Base-by-base conservation (phyloP, 2,113 vertebrate genomes). In the Thomomys bottae region DNA sequence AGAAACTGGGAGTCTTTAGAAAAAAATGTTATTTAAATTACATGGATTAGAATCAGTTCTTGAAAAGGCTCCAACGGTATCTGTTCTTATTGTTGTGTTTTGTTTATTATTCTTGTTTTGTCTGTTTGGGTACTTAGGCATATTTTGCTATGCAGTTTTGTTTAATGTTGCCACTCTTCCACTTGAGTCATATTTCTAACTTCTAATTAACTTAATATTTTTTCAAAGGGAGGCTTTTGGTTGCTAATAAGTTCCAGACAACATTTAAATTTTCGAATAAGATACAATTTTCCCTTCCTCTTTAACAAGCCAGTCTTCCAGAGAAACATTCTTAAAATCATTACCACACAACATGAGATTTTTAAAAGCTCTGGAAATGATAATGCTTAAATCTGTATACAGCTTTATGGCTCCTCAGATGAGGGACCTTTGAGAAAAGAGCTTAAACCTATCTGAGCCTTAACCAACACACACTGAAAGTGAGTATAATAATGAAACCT, bases 251-350 rank as follows among this genome's bases (percentile, higher is more conserved):
- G 17, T 88, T 73, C 34, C 73, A n/a, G 18, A 36, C 0, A 67
- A 15, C 80, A 59, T 83, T 82, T 68, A 75, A n/a, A 54, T 78
- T 76, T 67, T 87, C 70, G 0, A 84, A 38, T 66, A 77, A 87
- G 86, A 92, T 61, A 67, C 36, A 2, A 20, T 70, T 80, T 70
- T 12, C 24, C 45, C 26, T 61, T 89, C 11, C 30, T 68, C 87
- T 42, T 77, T 61, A 82, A 76, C 78, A 76, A 95, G 23, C 20
- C 79, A 61, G 57, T 42, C 23, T 40, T 45, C 34, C 30, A 94
- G 63, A 40, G 0, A 28, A 14, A 84, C 40, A 36, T 77, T 32
- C 21, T 21, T 63, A 86, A 81, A 88, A 49, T 76, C 17, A 49
- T 67, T 23, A 78, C n/a, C 12, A 73, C 20, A 84, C 3, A 54